Evolutionary conservation across 2,888 invertebrate species (phyloP).

Genomic region (Loripinus fragilis): DNA sequence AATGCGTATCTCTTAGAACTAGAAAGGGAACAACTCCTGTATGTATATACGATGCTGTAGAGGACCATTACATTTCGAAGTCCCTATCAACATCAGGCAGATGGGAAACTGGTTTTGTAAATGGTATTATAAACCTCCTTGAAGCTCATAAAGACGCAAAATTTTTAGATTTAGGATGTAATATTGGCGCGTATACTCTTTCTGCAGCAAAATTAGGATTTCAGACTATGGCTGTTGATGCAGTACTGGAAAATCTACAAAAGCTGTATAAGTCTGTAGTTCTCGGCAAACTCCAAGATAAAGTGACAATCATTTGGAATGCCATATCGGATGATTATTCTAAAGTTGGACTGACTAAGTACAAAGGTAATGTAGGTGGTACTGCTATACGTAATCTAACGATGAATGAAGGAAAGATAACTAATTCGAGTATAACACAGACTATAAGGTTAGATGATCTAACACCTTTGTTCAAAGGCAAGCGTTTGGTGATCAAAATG

Average conservation of each 20-base stretch:
- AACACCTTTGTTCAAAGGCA: constrained; percentile 22
- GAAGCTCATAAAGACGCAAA: neutral
- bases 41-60: constrained; percentile 35
- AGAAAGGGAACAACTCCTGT: constrained; percentile 25
- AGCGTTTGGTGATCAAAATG: constrained; percentile 9
- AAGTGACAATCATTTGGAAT: constrained; percentile 51
- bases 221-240: constrained; percentile 45
- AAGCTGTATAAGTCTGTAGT: constrained; percentile 37
- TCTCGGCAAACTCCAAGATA: constrained; percentile 30
- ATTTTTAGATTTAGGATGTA: constrained; percentile 48
- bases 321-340: constrained; percentile 41
- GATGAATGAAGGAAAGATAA: neutral
- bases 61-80: constrained; percentile 34
- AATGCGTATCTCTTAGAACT: neutral
- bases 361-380: constrained; percentile 52
- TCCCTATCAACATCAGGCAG: constrained; percentile 13
- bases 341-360: constrained; percentile 32
- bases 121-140: constrained; percentile 24
- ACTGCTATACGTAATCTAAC: constrained; percentile 25
- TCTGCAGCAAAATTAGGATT: constrained; percentile 25
- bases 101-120: constrained; percentile 43
- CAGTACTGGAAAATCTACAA: constrained; percentile 31
- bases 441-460: constrained; percentile 31
- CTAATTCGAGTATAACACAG: too few relatives aligned
- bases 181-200: constrained; percentile 46